phyloP scores from a whole-genome alignment of 1,140 invertebrate genomes.

The Macrocentrus cingulum region DNA sequence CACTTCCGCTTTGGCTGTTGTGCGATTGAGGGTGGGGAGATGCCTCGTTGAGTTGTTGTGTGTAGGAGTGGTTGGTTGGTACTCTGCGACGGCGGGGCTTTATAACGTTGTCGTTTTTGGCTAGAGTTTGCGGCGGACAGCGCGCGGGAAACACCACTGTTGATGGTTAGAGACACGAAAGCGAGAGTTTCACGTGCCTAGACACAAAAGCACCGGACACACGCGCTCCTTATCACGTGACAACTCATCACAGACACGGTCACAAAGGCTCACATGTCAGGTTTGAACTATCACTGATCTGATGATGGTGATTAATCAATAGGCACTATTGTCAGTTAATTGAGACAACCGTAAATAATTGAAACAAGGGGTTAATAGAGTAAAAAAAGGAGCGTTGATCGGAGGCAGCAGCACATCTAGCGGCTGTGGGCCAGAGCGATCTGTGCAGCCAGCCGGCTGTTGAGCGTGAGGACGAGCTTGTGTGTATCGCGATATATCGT shows the following conservation, averaged over 20 bases:
- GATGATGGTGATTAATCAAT: too few species aligned
- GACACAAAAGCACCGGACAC: too few species aligned
- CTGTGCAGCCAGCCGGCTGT: constrained; percentile 21
- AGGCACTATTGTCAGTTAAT: too few species aligned
- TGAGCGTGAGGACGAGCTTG: constrained; percentile 49
- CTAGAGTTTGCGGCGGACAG: constrained; percentile 29
- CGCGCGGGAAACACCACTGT: constrained; percentile 44
- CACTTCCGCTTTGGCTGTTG: constrained; percentile 59
- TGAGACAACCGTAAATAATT: too few species aligned
- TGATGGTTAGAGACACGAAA: constrained; percentile 32
- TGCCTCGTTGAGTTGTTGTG: constrained; percentile 58
- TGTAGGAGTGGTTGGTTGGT: constrained; percentile 48
- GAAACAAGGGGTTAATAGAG: background rate
- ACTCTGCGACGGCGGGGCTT: constrained; percentile 37
- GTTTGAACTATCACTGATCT: too few species aligned
- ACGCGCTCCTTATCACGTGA: too few species aligned
- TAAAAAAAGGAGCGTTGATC: constrained; percentile 7
- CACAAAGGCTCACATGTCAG: too few species aligned
- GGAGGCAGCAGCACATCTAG: constrained; percentile 13
- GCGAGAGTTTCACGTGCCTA: constrained; percentile 38
- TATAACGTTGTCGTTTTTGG: background rate
- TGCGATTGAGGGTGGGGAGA: constrained; percentile 57
- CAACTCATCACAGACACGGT: too few species aligned
- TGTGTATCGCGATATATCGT: constrained; percentile 58
- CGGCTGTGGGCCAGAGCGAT: constrained; percentile 44